Conservation (phyloP, 35 echinoderm and acorn worm genomes). For the Stichopus chloronotus region DNA sequence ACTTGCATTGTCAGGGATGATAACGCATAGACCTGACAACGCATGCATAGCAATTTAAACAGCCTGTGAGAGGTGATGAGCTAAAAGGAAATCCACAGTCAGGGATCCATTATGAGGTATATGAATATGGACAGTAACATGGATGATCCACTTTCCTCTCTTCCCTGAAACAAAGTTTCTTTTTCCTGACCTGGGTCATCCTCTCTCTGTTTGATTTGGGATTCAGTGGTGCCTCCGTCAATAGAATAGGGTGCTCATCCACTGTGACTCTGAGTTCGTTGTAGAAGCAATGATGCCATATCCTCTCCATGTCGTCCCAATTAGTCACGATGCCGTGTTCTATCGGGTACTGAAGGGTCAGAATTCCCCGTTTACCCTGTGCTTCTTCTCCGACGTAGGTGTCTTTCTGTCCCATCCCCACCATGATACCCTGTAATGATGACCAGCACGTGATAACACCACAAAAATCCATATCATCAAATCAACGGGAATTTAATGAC, state of each 20-base stretch:
- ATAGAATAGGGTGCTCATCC: constrained; percentile 70
- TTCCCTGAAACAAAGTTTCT: not conserved
- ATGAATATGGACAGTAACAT: not conserved
- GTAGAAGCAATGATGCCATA: constrained; percentile 82
- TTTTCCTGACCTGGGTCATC: constrained; percentile 91
- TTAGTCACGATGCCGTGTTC: constrained; percentile 87
- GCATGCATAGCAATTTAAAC: too few species aligned
- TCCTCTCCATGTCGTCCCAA: constrained; percentile 80
- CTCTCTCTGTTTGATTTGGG: constrained; percentile 94
- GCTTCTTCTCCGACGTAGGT: constrained; percentile 82
- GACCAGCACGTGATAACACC: not conserved
- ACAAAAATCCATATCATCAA: too few species aligned
- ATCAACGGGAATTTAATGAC: too few species aligned
- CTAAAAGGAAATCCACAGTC: too few species aligned
- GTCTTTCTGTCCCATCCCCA: constrained; percentile 88
- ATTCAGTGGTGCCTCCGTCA: constrained; percentile 94
- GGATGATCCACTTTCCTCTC: not conserved
- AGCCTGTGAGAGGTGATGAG: too few species aligned
- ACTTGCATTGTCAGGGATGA: too few species aligned
- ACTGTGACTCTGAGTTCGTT: constrained; percentile 70
- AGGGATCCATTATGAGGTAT: too few species aligned
- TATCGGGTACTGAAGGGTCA: constrained; percentile 79
- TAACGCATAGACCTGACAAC: too few species aligned
- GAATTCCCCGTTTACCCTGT: constrained; percentile 82
- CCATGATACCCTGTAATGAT: constrained; percentile 77